Base-by-base conservation (phyloP, 2,888 invertebrate species). In the Diarsia mendica region DNA sequence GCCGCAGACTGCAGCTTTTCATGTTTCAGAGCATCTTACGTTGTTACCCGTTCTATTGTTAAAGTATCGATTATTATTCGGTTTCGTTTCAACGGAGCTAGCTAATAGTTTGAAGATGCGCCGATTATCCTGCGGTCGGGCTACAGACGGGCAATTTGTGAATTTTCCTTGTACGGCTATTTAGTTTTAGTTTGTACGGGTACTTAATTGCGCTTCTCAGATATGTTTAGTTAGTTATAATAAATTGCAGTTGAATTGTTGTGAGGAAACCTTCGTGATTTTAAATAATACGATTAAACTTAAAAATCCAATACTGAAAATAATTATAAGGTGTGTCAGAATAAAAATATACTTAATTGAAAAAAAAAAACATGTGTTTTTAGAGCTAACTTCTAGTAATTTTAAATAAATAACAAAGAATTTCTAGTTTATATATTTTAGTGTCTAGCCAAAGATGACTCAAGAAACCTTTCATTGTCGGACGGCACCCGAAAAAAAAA, bases 1-100 rank as follows among this genome's bases (percentile, higher is more conserved):
- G 87, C 92, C 92, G 92, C 94, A 94, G 94, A 94, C 94, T 90
- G 88, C 88, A 90, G 92, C 91, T 92, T 93, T 92, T 90, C 90
- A 89, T 91, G 91, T 91, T 91, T 87, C 90, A 84, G 86, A 88
- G 88, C 89, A 86, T 90, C 89, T 90, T 90, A 90, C 81, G 88
- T 67, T 88, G 86, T 88, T 89, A 88, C 86, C 88, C 70, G 82
- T 67, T 61, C 87, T 88, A 90, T 91, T 91, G 91, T 90, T 89
- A 89, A 90, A 89, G 88, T 89, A 91, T 91, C 89, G 90, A 90
- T 89, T 91, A 86, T 83, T 85, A 84, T 87, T 87, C 44, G 74
- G 77, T 84, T 85, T 85, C 69, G 44, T 83, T 83, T 83, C 75
- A 53, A 18, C 49, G 66, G 6, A 83, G 82, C 76, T 66, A 81